These are phyloP conservation scores for Daboia siamensis DNA, from an alignment of 2,113 vertebrate genomes.

Conservation along the genomic window DNA sequence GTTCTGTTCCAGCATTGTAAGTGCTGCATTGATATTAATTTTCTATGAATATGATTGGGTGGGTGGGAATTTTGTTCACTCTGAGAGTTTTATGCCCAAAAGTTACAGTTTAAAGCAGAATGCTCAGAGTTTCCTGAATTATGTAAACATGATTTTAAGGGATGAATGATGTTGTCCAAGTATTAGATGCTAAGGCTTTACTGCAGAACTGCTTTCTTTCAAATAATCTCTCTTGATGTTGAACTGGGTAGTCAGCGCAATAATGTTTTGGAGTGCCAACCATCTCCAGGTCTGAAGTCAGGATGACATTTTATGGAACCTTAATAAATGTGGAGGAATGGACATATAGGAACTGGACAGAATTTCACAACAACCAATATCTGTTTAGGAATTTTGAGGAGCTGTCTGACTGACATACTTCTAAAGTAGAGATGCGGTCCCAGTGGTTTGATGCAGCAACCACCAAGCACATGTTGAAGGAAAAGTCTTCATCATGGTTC, in stretches of 20 bases:
- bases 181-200: fast-evolving
- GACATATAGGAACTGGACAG: not conserved
- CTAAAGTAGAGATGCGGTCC: not conserved
- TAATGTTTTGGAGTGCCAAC: not conserved
- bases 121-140: not conserved
- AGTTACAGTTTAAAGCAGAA: fast-evolving
- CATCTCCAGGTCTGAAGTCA: not conserved
- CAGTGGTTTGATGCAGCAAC: not conserved
- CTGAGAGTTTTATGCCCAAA: not conserved
- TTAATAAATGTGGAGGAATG: not conserved
- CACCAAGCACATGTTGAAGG: not conserved
- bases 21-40: not conserved
- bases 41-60: conserved; percentile 1
- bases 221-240: not conserved
- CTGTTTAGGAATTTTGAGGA: not conserved
- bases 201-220: not conserved
- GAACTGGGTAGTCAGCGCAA: not conserved
- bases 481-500: no score
- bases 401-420: not conserved
- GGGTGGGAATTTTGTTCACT: conserved; percentile 1
- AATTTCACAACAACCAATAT: not conserved
- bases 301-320: not conserved
- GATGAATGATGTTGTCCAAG: not conserved
- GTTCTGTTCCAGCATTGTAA: conserved; percentile 22
- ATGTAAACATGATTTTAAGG: not conserved